Evolutionary conservation across 2,888 invertebrate genomes (phyloP).

Genomic region (Steinernema scapterisci): DNA sequence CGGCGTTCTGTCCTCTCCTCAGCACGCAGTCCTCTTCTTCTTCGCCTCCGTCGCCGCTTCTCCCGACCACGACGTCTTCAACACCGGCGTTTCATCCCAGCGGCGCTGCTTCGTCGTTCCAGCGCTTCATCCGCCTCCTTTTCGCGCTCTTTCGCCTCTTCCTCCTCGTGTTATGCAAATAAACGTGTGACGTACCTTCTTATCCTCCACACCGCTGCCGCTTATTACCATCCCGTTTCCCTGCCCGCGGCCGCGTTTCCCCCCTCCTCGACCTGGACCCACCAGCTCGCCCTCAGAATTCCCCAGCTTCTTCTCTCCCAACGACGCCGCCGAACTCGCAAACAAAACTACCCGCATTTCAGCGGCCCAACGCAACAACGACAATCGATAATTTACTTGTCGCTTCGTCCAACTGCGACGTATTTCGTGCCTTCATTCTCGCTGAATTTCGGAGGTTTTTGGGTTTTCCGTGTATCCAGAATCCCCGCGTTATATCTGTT

Average conservation of each 20-base stretch:
- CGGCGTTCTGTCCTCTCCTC: neutral
- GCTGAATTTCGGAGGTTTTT: too few relatives aligned
- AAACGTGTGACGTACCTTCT: neutral
- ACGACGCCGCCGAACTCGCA: neutral
- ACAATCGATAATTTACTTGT: slow-evolving; percentile 14
- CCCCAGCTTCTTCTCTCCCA: too few relatives aligned
- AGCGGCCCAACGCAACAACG: slow-evolving; percentile 2
- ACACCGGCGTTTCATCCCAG: neutral
- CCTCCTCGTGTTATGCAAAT: neutral
- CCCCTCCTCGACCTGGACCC: too few relatives aligned
- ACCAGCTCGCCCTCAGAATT: too few relatives aligned
- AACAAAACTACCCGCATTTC: slow-evolving; percentile 2
- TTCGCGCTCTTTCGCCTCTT: neutral
- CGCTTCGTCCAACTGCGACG: too few relatives aligned
- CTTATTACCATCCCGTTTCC: neutral
- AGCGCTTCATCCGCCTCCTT: neutral
- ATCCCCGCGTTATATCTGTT: too few relatives aligned
- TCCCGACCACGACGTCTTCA: too few relatives aligned
- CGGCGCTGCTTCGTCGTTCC: too few relatives aligned
- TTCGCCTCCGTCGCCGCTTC: too few relatives aligned
- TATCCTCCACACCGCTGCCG: neutral
- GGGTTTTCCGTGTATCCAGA: too few relatives aligned
- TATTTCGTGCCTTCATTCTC: too few relatives aligned
- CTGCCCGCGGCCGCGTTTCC: neutral
- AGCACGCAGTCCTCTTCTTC: too few relatives aligned